Conservation (phyloP, 2,113 vertebrate genomes). For the Gulo gulo region DNA sequence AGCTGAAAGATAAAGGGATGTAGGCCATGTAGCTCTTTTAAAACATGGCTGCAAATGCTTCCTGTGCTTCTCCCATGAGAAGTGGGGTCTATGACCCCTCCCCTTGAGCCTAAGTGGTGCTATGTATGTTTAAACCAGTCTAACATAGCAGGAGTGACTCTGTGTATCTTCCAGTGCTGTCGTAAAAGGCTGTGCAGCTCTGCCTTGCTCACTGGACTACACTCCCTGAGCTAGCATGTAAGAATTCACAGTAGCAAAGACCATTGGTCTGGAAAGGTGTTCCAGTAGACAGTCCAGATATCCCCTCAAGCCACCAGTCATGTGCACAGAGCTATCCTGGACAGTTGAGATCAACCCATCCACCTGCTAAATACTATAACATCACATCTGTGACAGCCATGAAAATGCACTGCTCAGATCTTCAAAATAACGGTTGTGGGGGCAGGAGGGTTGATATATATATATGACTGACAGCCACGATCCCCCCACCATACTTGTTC, state of each 20-base stretch:
- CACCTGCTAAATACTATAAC: not conserved
- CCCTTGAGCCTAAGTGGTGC: not conserved
- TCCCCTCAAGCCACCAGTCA: not conserved
- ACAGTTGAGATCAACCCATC: not conserved
- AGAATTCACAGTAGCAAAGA: not conserved
- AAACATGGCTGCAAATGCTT: not conserved
- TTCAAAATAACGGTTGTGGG: not conserved
- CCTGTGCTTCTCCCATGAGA: not conserved
- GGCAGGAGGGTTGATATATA: rapidly evolving
- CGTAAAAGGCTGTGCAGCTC: not conserved
- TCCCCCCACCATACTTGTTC: rapidly evolving
- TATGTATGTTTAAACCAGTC: not conserved
- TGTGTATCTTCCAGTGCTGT: not conserved
- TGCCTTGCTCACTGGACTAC: not conserved
- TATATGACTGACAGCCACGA: not conserved
- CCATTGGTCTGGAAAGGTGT: not conserved
- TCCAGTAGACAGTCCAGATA: not conserved
- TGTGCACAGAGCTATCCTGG: not conserved
- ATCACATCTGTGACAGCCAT: not conserved
- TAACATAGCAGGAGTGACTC: not conserved
- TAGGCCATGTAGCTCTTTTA: not conserved
- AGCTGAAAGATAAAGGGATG: not conserved
- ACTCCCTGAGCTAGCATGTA: rapidly evolving
- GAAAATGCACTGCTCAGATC: not conserved
- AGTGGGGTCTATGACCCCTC: not conserved